Conservation (phyloP, 2,888 invertebrate genomes). For the Notodonta ziczac region DNA sequence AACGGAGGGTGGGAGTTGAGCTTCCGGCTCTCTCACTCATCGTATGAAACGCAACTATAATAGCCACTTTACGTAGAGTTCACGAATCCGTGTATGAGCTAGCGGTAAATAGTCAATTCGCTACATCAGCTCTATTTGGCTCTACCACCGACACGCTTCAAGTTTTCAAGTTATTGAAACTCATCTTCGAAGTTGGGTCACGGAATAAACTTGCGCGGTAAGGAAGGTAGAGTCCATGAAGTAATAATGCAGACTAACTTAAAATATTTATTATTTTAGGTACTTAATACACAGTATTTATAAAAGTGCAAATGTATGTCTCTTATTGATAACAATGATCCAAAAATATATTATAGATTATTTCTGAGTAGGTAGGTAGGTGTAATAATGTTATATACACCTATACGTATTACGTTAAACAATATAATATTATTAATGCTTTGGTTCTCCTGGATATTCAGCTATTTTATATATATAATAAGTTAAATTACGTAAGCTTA, state of each 20-base stretch:
- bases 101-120: too few relatives aligned
- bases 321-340: constrained; percentile 10
- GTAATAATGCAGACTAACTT: neutral
- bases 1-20: too few relatives aligned
- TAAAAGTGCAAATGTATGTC: constrained; percentile 25
- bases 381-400: neutral
- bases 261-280: constrained; percentile 20
- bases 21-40: too few relatives aligned
- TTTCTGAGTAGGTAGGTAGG: neutral
- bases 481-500: constrained; percentile 16
- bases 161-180: too few relatives aligned
- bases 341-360: constrained; percentile 19
- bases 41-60: too few relatives aligned
- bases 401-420: neutral
- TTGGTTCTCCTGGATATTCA: neutral
- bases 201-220: too few relatives aligned
- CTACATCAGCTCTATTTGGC: too few relatives aligned
- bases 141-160: too few relatives aligned
- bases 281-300: constrained; percentile 23
- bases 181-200: too few relatives aligned
- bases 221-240: too few relatives aligned
- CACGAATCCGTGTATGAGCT: too few relatives aligned
- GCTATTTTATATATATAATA: constrained; percentile 9
- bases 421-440: neutral
- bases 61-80: too few relatives aligned